A percentile compares a stretch with the other conserved stretches of the same genome.
Evolutionary conservation across 2,888 invertebrate genomes (phyloP).

Genomic region (Barypeithes pellucidus): DNA sequence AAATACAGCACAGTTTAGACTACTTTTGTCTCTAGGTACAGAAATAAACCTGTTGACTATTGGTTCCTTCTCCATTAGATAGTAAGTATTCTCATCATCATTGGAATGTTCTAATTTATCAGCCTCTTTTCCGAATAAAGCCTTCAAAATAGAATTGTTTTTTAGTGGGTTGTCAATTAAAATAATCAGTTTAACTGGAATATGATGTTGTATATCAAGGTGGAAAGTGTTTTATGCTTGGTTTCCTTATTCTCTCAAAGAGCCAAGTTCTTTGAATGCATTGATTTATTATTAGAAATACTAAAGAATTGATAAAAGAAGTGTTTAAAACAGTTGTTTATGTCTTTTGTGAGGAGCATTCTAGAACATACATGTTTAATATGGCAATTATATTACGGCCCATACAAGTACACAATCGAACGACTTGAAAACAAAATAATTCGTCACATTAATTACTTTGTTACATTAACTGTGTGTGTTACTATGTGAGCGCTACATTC

Average conservation of each 20-base stretch:
- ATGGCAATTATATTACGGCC: background rate
- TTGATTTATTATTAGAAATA: background rate
- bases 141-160: constrained; percentile 72
- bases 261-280: too few relatives aligned
- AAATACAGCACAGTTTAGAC: constrained; percentile 98
- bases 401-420: background rate
- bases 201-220: too few relatives aligned
- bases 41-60: constrained; percentile 97
- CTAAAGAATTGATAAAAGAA: background rate
- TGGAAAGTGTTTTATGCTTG: too few relatives aligned
- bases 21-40: constrained; percentile 97
- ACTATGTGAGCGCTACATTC: too few relatives aligned
- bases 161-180: background rate
- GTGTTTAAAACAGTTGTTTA: background rate
- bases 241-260: too few relatives aligned
- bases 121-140: constrained; percentile 97
- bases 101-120: constrained; percentile 99
- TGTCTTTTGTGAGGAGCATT: background rate
- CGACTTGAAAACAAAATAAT: background rate
- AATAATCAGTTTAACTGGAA: too few relatives aligned
- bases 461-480: too few relatives aligned
- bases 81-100: constrained; percentile 98
- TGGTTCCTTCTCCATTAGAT: constrained; percentile 98
- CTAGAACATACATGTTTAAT: background rate
- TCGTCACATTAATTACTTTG: background rate